A percentile compares a stretch with the other conserved stretches of the same genome.
Conservation (phyloP, 2,888 invertebrate genomes). For the Coremacera marginata region DNA sequence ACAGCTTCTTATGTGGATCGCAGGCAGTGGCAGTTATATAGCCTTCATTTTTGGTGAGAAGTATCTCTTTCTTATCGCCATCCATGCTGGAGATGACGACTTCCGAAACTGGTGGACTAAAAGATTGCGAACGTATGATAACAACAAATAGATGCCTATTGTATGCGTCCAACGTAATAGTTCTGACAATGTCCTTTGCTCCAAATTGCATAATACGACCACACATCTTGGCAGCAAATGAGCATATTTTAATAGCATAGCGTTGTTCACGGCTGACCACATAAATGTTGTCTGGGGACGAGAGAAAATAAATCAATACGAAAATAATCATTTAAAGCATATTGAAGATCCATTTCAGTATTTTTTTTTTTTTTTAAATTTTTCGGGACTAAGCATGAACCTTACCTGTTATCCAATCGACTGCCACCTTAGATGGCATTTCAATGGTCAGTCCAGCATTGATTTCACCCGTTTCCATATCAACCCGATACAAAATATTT, state of each 20-base stretch:
- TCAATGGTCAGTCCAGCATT: conserved; percentile 65
- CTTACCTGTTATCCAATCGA: conserved; percentile 79
- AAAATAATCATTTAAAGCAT: too few species aligned
- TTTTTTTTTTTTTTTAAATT: too few species aligned
- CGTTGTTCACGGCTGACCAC: conserved; percentile 71
- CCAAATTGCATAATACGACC: conserved; percentile 72
- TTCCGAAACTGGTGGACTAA: conserved; percentile 69
- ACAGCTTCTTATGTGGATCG: conserved; percentile 72
- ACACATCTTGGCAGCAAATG: conserved; percentile 71
- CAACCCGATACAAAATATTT: conserved; percentile 67
- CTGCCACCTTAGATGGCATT: conserved; percentile 73
- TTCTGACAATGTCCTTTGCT: conserved; percentile 71
- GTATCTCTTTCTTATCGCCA: conserved; percentile 70
- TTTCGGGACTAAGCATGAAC: too few species aligned
- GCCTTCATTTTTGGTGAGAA: conserved; percentile 62
- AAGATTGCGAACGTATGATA: conserved; percentile 68
- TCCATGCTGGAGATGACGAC: conserved; percentile 73
- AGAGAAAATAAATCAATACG: too few species aligned
- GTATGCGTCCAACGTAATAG: conserved; percentile 76
- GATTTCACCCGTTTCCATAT: conserved; percentile 58
- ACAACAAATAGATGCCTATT: conserved; percentile 74
- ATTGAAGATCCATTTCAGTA: too few species aligned
- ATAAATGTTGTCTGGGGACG: conserved; percentile 73
- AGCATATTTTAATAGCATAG: conserved; percentile 72
- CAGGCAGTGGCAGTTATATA: conserved; percentile 69